These are phyloP conservation scores for Sebastes matsubarae DNA, from an alignment of 2,797 vertebrate species.

Conservation along the genomic window DNA sequence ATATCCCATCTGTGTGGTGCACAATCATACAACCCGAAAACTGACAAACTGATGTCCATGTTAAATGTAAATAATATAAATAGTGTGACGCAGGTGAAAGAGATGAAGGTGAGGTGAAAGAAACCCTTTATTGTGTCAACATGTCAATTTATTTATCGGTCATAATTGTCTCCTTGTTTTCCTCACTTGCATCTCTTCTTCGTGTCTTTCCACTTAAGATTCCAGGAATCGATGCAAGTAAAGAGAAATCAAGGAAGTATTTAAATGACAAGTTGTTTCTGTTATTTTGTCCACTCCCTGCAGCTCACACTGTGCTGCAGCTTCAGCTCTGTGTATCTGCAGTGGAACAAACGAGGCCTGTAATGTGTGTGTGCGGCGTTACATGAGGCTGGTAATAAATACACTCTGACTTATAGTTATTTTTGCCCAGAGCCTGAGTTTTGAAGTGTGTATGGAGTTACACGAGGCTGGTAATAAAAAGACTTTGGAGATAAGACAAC, in stretches of 20 bases:
- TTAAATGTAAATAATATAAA: not conserved
- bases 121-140: not conserved
- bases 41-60: not conserved
- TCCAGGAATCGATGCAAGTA: not conserved
- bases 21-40: not conserved
- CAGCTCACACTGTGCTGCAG: not conserved
- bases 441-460: constrained; percentile 55
- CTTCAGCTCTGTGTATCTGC: not conserved
- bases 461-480: constrained; percentile 59
- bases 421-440: constrained; percentile 44
- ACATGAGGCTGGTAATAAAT: constrained; percentile 46
- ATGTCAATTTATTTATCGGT: not conserved
- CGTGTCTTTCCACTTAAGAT: not conserved
- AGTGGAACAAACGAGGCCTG: constrained; percentile 20
- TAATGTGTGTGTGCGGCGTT: constrained; percentile 22
- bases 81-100: not conserved
- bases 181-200: not conserved
- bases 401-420: constrained; percentile 42
- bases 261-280: not conserved
- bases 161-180: not conserved
- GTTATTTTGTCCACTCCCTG: not conserved
- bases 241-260: not conserved
- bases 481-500: constrained; percentile 51
- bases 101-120: not conserved
- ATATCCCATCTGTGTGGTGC: not conserved